phyloP scores from a whole-genome alignment of 2,888 invertebrate species.

The Netelia melanura region DNA sequence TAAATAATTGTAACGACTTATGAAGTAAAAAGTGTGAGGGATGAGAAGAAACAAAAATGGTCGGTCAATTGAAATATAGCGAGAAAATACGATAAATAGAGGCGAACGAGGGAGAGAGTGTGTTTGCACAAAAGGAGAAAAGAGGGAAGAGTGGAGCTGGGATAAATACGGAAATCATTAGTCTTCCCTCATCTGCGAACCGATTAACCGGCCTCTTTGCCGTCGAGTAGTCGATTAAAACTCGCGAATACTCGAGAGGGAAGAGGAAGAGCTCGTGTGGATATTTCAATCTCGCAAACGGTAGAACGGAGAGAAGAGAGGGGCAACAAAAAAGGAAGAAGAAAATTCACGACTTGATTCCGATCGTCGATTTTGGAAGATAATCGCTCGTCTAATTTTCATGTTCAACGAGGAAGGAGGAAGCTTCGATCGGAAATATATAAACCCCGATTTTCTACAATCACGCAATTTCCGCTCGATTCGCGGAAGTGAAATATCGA shows the following conservation, averaged over 20 bases:
- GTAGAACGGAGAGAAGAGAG: background rate
- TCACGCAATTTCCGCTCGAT: slow-evolving; percentile 17
- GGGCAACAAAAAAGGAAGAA: background rate
- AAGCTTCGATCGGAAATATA: slow-evolving; percentile 53
- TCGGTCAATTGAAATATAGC: background rate
- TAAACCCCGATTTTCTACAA: slow-evolving; percentile 44
- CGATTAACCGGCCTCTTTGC: slow-evolving; percentile 43
- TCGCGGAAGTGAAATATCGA: slow-evolving; percentile 25
- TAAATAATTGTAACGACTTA: slow-evolving; percentile 15
- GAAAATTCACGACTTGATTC: slow-evolving; percentile 14
- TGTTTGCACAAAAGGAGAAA: slow-evolving; percentile 18
- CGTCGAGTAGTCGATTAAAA: slow-evolving; percentile 39
- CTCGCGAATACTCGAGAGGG: slow-evolving; percentile 14
- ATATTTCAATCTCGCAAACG: slow-evolving; percentile 7
- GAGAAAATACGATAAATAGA: background rate
- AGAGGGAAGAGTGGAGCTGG: slow-evolving; percentile 16
- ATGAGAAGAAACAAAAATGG: background rate
- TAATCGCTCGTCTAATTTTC: slow-evolving; percentile 18
- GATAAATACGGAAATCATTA: slow-evolving; percentile 61
- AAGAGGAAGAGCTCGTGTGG: background rate
- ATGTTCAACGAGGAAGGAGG: slow-evolving; percentile 37
- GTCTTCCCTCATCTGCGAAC: slow-evolving; percentile 2
- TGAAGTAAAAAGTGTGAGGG: slow-evolving; percentile 9
- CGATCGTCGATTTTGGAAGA: slow-evolving; percentile 13
- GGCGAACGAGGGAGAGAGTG: background rate